These are phyloP conservation scores for Tinamus guttatus DNA, from an alignment of 2,113 vertebrate genomes.

Conservation along the genomic window DNA sequence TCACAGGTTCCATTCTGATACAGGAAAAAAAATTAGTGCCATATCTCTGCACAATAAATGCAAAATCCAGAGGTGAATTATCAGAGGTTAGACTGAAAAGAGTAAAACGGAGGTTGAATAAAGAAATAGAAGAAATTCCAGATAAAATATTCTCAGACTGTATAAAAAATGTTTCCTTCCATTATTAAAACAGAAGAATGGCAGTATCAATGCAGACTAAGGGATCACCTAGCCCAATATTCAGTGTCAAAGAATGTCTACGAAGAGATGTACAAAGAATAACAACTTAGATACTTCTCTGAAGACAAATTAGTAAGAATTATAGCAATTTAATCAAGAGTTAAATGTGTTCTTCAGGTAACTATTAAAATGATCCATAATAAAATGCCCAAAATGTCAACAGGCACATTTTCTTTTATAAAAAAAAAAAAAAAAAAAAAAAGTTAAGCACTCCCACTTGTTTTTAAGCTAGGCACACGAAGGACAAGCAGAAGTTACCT, in stretches of 20 bases:
- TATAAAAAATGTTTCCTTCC: not conserved
- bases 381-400: not conserved
- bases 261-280: not conserved
- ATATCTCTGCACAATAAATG: not conserved
- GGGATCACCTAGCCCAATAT: not conserved
- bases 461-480: not conserved
- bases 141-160: not conserved
- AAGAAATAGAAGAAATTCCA: not conserved
- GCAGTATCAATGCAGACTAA: not conserved
- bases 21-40: not conserved
- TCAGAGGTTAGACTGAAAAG: not conserved
- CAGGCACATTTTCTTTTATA: accelerated
- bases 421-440: not conserved
- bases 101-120: not conserved
- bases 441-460: not conserved
- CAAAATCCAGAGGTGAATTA: not conserved
- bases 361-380: not conserved
- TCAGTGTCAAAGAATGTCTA: not conserved
- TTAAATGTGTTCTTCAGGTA: not conserved
- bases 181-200: not conserved
- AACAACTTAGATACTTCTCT: not conserved
- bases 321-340: not conserved
- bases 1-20: not conserved
- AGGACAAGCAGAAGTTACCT: slow-evolving; percentile 67
- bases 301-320: not conserved